Evolutionary conservation across 1,140 invertebrate species (phyloP).

Genomic region (Diorhabda elongata): DNA sequence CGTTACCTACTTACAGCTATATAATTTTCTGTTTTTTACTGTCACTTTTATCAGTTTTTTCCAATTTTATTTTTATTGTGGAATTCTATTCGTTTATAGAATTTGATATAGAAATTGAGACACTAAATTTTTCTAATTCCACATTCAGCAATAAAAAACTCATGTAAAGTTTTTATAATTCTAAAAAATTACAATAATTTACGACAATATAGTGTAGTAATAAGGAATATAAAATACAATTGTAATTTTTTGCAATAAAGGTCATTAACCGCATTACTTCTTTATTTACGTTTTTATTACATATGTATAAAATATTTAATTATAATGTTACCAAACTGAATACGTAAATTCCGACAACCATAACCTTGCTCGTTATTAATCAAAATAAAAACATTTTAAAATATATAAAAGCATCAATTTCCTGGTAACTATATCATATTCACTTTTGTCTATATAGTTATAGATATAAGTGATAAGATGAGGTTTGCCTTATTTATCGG

Average conservation of each 20-base stretch:
- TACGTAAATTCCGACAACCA: slow-evolving; percentile 4
- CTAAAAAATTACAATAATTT: too few relatives aligned
- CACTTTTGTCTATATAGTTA: slow-evolving; percentile 16
- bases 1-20: too few relatives aligned
- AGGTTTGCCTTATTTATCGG: slow-evolving; percentile 10
- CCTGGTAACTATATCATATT: not conserved
- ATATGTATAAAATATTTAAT: slow-evolving; percentile 6
- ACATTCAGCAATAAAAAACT: too few relatives aligned
- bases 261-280: slow-evolving; percentile 6
- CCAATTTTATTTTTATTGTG: too few relatives aligned
- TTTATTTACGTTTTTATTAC: not conserved
- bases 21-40: too few relatives aligned
- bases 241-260: not conserved
- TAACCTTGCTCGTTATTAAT: slow-evolving; percentile 1
- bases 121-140: too few relatives aligned
- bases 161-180: too few relatives aligned
- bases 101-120: too few relatives aligned
- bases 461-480: slow-evolving; percentile 12
- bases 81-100: too few relatives aligned
- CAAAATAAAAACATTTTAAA: slow-evolving; percentile 9
- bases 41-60: too few relatives aligned
- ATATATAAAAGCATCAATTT: slow-evolving; percentile 12
- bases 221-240: too few relatives aligned
- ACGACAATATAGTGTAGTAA: too few relatives aligned
- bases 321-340: not conserved